Percentiles rank a stretch among this genome's conserved stretches.
Evolutionary conservation across 2,888 invertebrate genomes (phyloP).

Genomic region (Amblyjoppa fuscipennis): DNA sequence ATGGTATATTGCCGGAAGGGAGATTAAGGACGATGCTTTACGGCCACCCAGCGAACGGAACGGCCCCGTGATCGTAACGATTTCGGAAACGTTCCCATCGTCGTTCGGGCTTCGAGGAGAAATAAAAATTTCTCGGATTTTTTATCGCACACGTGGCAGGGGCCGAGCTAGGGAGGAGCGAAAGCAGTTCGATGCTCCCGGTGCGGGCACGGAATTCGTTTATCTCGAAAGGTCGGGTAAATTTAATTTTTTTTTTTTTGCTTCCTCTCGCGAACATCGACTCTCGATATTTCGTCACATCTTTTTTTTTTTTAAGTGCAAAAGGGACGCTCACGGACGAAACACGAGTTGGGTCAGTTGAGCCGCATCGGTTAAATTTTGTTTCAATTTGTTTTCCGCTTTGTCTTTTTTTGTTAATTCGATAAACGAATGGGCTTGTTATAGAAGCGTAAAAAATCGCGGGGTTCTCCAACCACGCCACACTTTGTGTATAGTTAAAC

Average conservation of each 20-base stretch:
- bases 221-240: background rate
- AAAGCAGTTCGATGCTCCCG: background rate
- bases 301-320: background rate
- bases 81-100: background rate
- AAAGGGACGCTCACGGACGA: background rate
- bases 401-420: background rate
- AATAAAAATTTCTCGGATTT: background rate
- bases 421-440: slow-evolving; percentile 7
- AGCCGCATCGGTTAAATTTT: background rate
- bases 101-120: background rate
- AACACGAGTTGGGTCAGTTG: background rate
- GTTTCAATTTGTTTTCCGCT: background rate
- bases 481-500: slow-evolving; percentile 33
- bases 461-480: slow-evolving; percentile 19
- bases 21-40: slow-evolving; percentile 5
- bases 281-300: background rate
- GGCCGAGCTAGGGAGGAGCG: background rate
- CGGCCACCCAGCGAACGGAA: background rate
- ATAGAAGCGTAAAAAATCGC: slow-evolving; percentile 7
- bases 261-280: background rate
- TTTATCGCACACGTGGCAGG: background rate
- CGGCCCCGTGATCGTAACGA: background rate
- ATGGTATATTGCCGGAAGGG: slow-evolving; percentile 8
- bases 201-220: background rate
- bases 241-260: background rate